Conservation (phyloP, 1,140 invertebrate species). For the Orussus abietinus region DNA sequence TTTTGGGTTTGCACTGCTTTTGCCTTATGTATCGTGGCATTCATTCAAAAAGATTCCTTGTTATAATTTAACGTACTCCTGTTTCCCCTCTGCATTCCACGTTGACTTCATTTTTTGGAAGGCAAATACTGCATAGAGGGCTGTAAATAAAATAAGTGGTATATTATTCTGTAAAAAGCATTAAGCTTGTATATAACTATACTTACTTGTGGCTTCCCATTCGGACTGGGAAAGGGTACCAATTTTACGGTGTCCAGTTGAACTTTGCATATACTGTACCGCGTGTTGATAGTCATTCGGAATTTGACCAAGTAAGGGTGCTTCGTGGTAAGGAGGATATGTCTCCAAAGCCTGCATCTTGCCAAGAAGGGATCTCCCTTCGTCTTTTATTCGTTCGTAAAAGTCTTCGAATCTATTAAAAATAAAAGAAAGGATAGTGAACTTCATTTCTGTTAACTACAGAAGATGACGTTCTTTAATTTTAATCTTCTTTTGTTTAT, state of each 20-base stretch:
- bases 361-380: conserved; percentile 52
- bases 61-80: conserved; percentile 48
- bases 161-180: conserved; percentile 1
- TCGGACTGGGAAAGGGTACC: conserved; percentile 85
- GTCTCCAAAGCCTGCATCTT: conserved; percentile 70
- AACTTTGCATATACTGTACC: conserved; percentile 56
- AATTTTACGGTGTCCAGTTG: conserved; percentile 51
- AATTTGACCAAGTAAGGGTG: conserved; percentile 57
- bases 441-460: conserved; percentile 52
- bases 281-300: conserved; percentile 73
- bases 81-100: conserved; percentile 62
- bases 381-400: conserved; percentile 62
- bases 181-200: conserved; percentile 7
- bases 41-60: neutral
- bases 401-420: conserved; percentile 70
- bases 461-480: conserved; percentile 58
- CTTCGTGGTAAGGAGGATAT: conserved; percentile 52
- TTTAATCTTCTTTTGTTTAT: conserved; percentile 45
- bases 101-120: conserved; percentile 74
- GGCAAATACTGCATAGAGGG: conserved; percentile 79
- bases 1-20: neutral
- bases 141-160: conserved; percentile 58
- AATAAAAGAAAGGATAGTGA: conserved; percentile 2
- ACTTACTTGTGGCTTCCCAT: conserved; percentile 90
- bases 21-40: neutral